phyloP scores from a whole-genome alignment of 2,113 vertebrate species.

The Phrynocephalus versicolor region DNA sequence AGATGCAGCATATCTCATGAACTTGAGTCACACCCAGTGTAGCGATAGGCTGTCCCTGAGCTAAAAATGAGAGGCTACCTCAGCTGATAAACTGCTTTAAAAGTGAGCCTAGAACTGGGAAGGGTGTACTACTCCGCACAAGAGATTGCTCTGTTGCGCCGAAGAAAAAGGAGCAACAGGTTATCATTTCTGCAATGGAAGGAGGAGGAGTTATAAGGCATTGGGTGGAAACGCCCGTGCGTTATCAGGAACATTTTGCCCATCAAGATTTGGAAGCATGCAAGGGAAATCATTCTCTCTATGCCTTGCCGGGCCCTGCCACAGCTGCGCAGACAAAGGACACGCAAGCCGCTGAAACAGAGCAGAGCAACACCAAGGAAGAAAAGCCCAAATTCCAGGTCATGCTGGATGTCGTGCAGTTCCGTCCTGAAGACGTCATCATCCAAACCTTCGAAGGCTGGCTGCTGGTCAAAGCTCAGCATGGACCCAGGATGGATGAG shows the following conservation, averaged over 20 bases:
- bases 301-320: slow-evolving; percentile 79
- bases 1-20: slow-evolving; percentile 41
- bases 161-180: background rate
- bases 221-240: slow-evolving; percentile 77
- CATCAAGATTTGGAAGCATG: slow-evolving; percentile 68
- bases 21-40: slow-evolving; percentile 45
- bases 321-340: slow-evolving; percentile 27
- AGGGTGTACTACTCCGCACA: background rate
- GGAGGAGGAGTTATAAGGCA: slow-evolving; percentile 77
- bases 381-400: slow-evolving; percentile 69
- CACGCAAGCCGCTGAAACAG: accelerated
- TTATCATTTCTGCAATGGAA: slow-evolving; percentile 68
- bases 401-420: slow-evolving; percentile 84
- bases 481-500: slow-evolving; percentile 81
- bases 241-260: slow-evolving; percentile 76
- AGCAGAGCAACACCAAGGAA: background rate
- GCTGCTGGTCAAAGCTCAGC: slow-evolving; percentile 83
- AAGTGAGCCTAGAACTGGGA: background rate
- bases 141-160: background rate
- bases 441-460: slow-evolving; percentile 87
- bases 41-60: slow-evolving; percentile 47
- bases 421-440: slow-evolving; percentile 84
- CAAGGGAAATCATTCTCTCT: slow-evolving; percentile 77
- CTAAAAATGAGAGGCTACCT: slow-evolving; percentile 56
- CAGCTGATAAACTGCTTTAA: background rate